These are phyloP conservation scores for Brachyistius frenatus DNA, from an alignment of 2,113 vertebrate genomes.

Conservation along the genomic window DNA sequence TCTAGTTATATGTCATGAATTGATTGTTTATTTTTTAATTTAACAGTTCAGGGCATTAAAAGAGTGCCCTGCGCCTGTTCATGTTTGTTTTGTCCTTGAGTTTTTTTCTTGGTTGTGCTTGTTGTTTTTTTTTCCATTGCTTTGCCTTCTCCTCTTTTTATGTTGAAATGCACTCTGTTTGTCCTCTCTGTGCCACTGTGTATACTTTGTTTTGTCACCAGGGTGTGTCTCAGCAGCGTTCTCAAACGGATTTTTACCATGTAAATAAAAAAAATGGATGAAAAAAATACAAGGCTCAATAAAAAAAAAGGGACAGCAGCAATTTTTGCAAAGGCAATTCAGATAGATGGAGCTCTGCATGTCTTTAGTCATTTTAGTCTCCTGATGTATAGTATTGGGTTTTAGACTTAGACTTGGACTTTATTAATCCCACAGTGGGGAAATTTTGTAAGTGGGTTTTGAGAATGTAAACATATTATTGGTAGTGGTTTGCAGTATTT, in stretches of 20 bases:
- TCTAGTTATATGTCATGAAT: conserved; percentile 41
- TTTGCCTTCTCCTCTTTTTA: conserved; percentile 21
- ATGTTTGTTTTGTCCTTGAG: conserved; percentile 8
- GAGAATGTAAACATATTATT: conserved; percentile 44
- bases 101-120: conserved; percentile 4
- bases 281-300: conserved; percentile 41
- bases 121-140: conserved; percentile 22
- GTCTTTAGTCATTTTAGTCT: conserved; percentile 63
- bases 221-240: conserved; percentile 29
- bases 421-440: too few species aligned
- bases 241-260: conserved; percentile 42
- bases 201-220: conserved; percentile 35
- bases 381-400: conserved; percentile 26
- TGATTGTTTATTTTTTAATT: conserved; percentile 15
- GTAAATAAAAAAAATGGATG: conserved; percentile 42
- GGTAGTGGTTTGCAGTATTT: conserved; percentile 54
- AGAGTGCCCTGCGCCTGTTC: conserved; percentile 29
- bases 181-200: conserved; percentile 36
- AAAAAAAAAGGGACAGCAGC: conserved; percentile 42
- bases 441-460: background rate
- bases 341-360: conserved; percentile 52
- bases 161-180: conserved; percentile 44
- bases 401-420: background rate
- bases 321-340: conserved; percentile 50
- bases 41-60: conserved; percentile 24